Conservation (phyloP, 2,888 invertebrate genomes). For the Ennomos fuscantarius region DNA sequence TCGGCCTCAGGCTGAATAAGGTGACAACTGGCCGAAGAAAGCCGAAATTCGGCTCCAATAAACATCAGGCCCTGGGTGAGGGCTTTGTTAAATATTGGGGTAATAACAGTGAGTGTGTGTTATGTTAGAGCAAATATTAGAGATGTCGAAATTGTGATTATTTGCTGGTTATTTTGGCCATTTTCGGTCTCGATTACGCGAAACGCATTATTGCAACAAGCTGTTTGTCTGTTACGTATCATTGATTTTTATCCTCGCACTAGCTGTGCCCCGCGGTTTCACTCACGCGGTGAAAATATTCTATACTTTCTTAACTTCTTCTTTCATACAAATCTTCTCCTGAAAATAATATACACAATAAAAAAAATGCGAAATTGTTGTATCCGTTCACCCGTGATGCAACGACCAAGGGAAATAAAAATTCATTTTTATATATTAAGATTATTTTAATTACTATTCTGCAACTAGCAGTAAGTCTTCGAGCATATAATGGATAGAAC, state of each 20-base stretch:
- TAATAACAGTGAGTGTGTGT: slow-evolving; percentile 15
- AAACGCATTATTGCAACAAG: neutral
- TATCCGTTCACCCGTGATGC: too few species aligned
- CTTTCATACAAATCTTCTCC: too few species aligned
- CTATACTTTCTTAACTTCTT: too few species aligned
- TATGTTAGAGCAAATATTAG: slow-evolving; percentile 6
- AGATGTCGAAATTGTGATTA: neutral
- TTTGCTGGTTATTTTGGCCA: slow-evolving; percentile 2
- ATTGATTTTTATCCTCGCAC: too few species aligned
- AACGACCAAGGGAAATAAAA: too few species aligned
- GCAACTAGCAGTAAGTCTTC: neutral
- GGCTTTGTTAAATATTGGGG: slow-evolving; percentile 19
- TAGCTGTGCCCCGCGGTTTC: too few species aligned
- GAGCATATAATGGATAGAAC: slow-evolving; percentile 13
- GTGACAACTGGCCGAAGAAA: slow-evolving; percentile 15
- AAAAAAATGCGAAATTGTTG: too few species aligned
- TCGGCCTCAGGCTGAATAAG: slow-evolving; percentile 19
- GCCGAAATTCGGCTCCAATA: slow-evolving; percentile 17
- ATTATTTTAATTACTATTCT: neutral
- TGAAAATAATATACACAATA: too few species aligned
- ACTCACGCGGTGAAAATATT: too few species aligned
- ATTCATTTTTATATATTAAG: too few species aligned
- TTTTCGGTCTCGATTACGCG: neutral
- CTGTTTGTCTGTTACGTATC: too few species aligned
- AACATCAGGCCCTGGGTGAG: slow-evolving; percentile 18